Percentiles rank a stretch among this genome's conserved stretches.
These are phyloP conservation scores for Drosophila tripunctata DNA, from an alignment of 2,888 invertebrate species.

Conservation along the genomic window DNA sequence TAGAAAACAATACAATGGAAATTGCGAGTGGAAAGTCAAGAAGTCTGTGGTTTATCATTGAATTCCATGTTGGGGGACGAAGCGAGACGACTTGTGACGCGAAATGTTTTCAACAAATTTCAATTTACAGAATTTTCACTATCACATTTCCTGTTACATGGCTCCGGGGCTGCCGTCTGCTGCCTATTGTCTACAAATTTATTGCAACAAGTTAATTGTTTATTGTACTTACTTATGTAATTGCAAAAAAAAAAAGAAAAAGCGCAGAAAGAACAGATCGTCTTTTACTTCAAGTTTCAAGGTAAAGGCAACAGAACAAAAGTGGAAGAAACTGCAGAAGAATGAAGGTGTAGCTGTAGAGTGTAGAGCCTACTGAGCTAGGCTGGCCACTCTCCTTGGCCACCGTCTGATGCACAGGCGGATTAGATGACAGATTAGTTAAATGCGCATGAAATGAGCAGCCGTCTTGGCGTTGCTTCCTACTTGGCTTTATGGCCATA, in stretches of 20 bases:
- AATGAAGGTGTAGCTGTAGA: constrained; percentile 3
- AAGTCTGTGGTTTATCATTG: constrained; percentile 53
- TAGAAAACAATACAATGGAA: constrained; percentile 33
- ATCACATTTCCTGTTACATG: constrained; percentile 57
- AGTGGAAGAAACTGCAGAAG: constrained; percentile 14
- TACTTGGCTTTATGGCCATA: constrained; percentile 52
- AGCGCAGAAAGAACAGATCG: neutral
- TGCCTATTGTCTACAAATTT: constrained; percentile 39
- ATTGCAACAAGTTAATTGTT: constrained; percentile 67
- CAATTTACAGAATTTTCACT: constrained; percentile 52
- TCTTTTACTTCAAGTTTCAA: constrained; percentile 33
- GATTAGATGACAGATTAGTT: constrained; percentile 80
- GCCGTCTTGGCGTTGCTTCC: constrained; percentile 53
- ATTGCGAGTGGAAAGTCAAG: constrained; percentile 36
- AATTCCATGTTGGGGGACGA: constrained; percentile 15
- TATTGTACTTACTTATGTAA: constrained; percentile 60
- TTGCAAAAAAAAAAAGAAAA: constrained; percentile 10
- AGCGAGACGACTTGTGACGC: constrained; percentile 24
- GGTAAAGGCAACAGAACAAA: constrained; percentile 26
- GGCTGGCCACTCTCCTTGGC: constrained; percentile 42
- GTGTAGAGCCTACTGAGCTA: constrained; percentile 2
- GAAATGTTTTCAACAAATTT: constrained; percentile 57
- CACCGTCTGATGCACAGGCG: constrained; percentile 62
- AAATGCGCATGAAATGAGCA: constrained; percentile 77
- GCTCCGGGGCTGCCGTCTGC: neutral